Base-by-base conservation (phyloP, 2,888 invertebrate genomes). In the Antitype chi region DNA sequence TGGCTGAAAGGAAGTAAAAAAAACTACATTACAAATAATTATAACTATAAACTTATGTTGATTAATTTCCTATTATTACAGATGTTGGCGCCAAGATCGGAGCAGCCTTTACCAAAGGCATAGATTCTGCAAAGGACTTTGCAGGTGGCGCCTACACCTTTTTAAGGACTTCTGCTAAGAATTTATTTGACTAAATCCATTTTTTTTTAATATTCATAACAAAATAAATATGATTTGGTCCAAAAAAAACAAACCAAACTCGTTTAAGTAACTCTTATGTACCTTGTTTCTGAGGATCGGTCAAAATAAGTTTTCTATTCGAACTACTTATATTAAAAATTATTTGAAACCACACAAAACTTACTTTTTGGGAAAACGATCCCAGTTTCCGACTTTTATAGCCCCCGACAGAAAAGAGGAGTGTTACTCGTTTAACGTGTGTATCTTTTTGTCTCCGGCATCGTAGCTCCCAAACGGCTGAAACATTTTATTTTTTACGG, bases 61-160 rank as follows among this genome's bases (percentile, higher is more conserved):
- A 23, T 13, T 23, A 15, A 8, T 1, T n/a, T 70, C 49, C 49
- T 66, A 2, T n/a, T 13, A 23, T 43, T 83, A 1, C 82, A 87
- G 87, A 8, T 43, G 66, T 63, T 11, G 47, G 66, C 5, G n/a
- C 13, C 5, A 60, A 28, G 3, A 11, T 86, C 0, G 20, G 53
- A 3, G 49, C 70, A 1, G 72, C 9, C 1, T 49, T 84, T 11
- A 23, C 17, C 17, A 78, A 73, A 60, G 13, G 76, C 9, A 3
- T 78, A 0, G 57, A 86, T 32, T 62, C 69, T 0, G 60, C 80
- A 0, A 79, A 59, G 32, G 38, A 57, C 0, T 6, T 84, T 0
- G 81, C 85, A 11, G 57, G n/a, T 47, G 76, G 66, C 38, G 43
- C 88, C 15, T 72, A 28, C 23, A 60, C 60, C 28, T 62, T 86